Evolutionary conservation across 1,140 invertebrate genomes (phyloP).

Genomic region (Macrobrachium rosenbergii): DNA sequence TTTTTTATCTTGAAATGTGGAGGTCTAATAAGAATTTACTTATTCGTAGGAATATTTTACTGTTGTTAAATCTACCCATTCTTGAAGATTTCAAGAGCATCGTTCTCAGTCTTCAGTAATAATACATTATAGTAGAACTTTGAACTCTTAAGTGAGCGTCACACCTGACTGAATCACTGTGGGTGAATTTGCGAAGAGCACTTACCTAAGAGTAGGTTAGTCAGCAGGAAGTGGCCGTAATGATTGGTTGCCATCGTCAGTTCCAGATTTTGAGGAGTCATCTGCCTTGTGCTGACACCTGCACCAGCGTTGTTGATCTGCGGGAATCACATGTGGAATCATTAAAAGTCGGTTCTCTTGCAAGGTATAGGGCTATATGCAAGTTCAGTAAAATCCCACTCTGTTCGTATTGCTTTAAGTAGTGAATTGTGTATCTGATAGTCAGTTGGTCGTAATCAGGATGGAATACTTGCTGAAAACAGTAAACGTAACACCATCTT

Average conservation of each 20-base stretch:
- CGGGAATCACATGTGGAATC: neutral
- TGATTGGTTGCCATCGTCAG: slow-evolving; percentile 87
- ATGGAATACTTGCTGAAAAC: too few species aligned
- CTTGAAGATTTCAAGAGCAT: too few species aligned
- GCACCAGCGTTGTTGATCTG: slow-evolving; percentile 57
- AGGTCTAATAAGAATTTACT: too few species aligned
- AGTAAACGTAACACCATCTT: too few species aligned
- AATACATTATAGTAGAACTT: neutral
- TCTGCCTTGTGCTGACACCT: slow-evolving; percentile 26
- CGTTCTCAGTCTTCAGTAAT: too few species aligned
- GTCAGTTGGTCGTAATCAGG: too few species aligned
- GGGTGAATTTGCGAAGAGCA: neutral
- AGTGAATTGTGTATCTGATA: too few species aligned
- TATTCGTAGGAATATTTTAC: too few species aligned
- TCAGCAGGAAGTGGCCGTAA: slow-evolving; percentile 72
- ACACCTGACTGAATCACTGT: too few species aligned
- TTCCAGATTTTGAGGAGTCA: slow-evolving; percentile 86
- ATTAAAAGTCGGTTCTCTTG: neutral
- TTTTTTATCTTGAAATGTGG: too few species aligned
- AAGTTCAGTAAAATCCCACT: neutral
- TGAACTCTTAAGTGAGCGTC: neutral
- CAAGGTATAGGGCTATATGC: neutral
- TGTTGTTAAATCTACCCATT: too few species aligned
- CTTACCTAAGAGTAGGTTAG: slow-evolving; percentile 78
- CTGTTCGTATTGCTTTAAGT: too few species aligned